Base-by-base conservation (phyloP, 2,797 vertebrate genomes). In the Yasuhikotakia modesta region DNA sequence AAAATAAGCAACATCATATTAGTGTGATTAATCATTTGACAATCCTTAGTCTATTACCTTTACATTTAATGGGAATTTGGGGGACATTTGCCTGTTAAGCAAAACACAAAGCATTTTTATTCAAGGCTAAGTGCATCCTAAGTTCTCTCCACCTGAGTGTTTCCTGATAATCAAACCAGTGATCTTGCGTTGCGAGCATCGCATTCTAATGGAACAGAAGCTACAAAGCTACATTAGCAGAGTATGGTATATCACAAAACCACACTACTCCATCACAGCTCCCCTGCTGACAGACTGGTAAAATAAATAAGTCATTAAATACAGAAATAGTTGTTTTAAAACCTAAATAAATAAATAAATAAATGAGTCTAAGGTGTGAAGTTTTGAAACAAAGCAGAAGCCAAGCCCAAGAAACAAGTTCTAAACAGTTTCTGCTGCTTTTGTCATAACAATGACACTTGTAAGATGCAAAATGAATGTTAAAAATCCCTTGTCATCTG, bases 321-420 rank as follows among this genome's bases (percentile, higher is more conserved):
- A 32, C 19, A 64, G 32, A 35, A 17, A 24, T 35, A 50, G 66
- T 30, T 0, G 6, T 27, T 67, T 32, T 0, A 58, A 58, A 46
- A 57, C 0, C 1, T 5, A 72, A 70, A 24, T 53, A 57, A 71
- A 79, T 57, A 46, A 78, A 71, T 45, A 71, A 63, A 16, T 22
- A 58, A 63, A 16, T 22, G 48, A 58, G 46, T 3, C 32, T 60
- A 5, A 65, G 35, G 17, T 78, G 58, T 71, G 69, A 78, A 65
- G 58, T 52, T 68, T 46, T 65, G 58, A 76, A 71, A 48, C 22
- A 16, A 35, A 65, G 58, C 76, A 43, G 19, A 35, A 64, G 58
- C 76, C 68, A 65, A 71, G 30, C 50, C 68, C 69, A 52, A 71
- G 32, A 27, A 3, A 75, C 60, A 35, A 27, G 30, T 70, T 67